A percentile compares a stretch with the other conserved stretches of the same genome.
Evolutionary conservation across 1,140 invertebrate genomes (phyloP).

Genomic region (Apis cerana): DNA sequence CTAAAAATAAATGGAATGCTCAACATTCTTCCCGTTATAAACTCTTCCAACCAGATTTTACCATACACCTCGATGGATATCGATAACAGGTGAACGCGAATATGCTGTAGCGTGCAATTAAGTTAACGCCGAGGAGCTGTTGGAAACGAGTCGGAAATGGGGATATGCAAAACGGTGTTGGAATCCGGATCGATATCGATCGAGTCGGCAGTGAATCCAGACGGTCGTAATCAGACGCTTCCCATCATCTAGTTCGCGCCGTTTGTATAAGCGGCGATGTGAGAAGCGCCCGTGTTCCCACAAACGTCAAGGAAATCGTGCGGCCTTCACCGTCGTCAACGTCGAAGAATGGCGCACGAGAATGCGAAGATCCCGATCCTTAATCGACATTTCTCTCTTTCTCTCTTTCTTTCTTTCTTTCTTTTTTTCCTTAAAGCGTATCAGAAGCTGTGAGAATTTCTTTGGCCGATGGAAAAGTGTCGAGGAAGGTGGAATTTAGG

Average conservation of each 20-base stretch:
- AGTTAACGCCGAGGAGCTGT: not conserved
- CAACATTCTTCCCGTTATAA: not conserved
- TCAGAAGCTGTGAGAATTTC: too few species aligned
- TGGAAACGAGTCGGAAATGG: not conserved
- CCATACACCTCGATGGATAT: not conserved
- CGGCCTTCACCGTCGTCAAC: conserved; percentile 64
- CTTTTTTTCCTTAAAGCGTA: too few species aligned
- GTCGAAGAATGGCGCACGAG: conserved; percentile 14
- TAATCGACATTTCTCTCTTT: too few species aligned
- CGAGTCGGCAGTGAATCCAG: conserved; percentile 7
- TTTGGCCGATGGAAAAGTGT: too few species aligned
- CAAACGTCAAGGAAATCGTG: conserved; percentile 69
- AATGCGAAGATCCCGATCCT: too few species aligned
- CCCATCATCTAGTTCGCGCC: conserved; percentile 45
- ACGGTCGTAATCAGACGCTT: conserved; percentile 49
- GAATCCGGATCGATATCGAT: conserved; percentile 35
- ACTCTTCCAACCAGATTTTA: not conserved
- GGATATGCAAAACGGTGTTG: conserved; percentile 10
- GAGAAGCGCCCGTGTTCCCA: conserved; percentile 75
- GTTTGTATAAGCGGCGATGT: conserved; percentile 63
- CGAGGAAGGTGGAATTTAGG: too few species aligned
- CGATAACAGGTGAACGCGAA: conserved; percentile 3
- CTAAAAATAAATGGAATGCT: too few species aligned
- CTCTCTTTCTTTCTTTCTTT: too few species aligned
- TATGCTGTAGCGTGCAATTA: not conserved